Conservation (phyloP, 2,113 vertebrate genomes). For the Chinchilla lanigera region DNA sequence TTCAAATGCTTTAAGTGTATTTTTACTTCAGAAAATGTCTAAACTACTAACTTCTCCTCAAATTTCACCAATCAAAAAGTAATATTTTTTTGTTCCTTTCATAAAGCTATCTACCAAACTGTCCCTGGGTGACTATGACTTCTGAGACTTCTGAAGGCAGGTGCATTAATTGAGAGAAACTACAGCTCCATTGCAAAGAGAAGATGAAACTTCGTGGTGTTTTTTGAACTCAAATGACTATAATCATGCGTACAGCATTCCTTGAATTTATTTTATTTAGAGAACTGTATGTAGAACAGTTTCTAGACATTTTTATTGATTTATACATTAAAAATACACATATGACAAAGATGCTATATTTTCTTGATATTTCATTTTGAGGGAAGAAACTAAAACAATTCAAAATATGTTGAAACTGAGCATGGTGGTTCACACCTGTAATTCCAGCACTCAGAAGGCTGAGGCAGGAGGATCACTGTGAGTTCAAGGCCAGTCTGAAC, state of each 20-base stretch:
- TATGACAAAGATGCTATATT: background rate
- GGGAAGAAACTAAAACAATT: background rate
- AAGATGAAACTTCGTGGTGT: background rate
- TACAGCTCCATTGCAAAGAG: background rate
- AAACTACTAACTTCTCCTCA: background rate
- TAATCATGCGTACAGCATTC: background rate
- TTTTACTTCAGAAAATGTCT: conserved; percentile 25
- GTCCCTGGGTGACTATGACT: background rate
- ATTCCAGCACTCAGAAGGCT: too few relatives aligned
- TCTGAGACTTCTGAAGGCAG: background rate
- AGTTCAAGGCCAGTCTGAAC: too few relatives aligned
- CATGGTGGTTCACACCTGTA: too few relatives aligned
- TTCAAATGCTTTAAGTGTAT: background rate
- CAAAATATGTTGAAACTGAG: background rate
- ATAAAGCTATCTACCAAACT: background rate
- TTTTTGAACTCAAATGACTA: background rate
- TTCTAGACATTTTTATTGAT: background rate
- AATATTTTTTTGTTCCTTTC: background rate
- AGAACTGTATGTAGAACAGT: background rate
- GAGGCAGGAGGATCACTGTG: too few relatives aligned
- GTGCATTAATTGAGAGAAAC: background rate
- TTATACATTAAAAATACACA: background rate
- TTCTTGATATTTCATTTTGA: background rate
- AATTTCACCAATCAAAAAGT: background rate
- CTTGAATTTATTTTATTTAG: background rate